Evolutionary conservation across 2,113 vertebrate species (phyloP), one percentile per base, ranked within the genome.

Genomic region (Zeus faber): DNA sequence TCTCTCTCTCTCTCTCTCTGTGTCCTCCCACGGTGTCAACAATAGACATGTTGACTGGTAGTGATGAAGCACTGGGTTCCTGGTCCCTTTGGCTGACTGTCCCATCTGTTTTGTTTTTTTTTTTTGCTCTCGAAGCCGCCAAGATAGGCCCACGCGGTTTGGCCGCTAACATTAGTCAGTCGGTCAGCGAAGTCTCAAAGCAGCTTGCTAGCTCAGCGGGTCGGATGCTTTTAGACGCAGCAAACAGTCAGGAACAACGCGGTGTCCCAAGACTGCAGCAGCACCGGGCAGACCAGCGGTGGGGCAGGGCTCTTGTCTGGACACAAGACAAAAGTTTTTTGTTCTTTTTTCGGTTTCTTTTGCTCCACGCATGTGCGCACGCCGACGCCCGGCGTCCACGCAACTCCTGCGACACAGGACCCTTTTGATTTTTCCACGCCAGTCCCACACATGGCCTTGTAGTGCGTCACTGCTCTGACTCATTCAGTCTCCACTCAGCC

Each of bases 361-460:
- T 33, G 21, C 56, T 6, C 49, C 21, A 13, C 18, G 7, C 29
- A 18, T 21, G 33, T 2, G 0, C 16, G 21, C 5, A 18, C 48
- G 25, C 9, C 5, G 35, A 20, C 49, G 46, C 43, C 24, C 54
- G 9, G 13, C 14, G 6, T 24, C 1, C 16, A 44, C 17, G 18
- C 48, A 49, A 7, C 33, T 46, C n/a, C n/a, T n/a, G n/a, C n/a
- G n/a, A n/a, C n/a, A n/a, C n/a, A n/a, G 6, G 29, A n/a, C 49
- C 50, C 47, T 72, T 69, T 39, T 48, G 2, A 20, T 74, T 72
- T 55, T 3, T 37, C 33, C n/a, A n/a, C 33, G 69, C 62, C 56
- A 46, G 70, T 81, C 81, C 81, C 49, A 70, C 72, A 65, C 56
- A 14, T 48, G 54, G 7, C 68, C 78, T 79, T 68, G 77, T 35